These are phyloP conservation scores for Pempheris klunzingeri DNA, from an alignment of 2,797 vertebrate genomes.

Conservation along the genomic window DNA sequence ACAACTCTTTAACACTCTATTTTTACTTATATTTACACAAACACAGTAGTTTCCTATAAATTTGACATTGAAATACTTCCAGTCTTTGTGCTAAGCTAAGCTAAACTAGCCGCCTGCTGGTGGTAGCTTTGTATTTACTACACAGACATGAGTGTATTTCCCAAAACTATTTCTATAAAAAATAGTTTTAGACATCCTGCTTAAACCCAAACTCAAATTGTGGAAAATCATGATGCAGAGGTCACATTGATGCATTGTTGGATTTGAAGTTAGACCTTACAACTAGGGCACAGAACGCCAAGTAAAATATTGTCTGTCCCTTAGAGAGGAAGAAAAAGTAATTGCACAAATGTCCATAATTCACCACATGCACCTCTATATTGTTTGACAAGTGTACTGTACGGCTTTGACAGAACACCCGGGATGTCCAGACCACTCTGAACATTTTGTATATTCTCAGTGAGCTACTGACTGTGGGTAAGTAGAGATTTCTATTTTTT, in stretches of 20 bases:
- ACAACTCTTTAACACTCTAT: background rate
- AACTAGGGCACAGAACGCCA: background rate
- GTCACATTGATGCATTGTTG: background rate
- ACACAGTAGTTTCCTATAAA: constrained; percentile 1
- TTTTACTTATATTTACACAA: background rate
- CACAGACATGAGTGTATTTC: background rate
- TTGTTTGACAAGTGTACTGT: constrained; percentile 28
- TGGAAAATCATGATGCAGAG: background rate
- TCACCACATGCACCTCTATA: background rate
- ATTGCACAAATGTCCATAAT: background rate
- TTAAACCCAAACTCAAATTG: background rate
- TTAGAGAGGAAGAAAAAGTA: background rate
- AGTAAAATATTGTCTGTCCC: background rate
- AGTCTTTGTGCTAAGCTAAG: background rate
- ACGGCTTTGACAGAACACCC: constrained; percentile 87
- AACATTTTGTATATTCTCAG: constrained; percentile 95
- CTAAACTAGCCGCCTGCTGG: background rate
- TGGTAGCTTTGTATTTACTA: background rate
- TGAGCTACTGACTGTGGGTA: constrained; percentile 93
- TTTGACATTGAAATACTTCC: background rate
- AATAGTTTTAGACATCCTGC: too few species aligned
- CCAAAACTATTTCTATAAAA: background rate
- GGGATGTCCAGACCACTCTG: constrained; percentile 91
- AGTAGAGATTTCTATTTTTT: constrained; percentile 68
- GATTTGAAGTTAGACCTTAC: background rate